Percentiles rank a stretch among this genome's conserved stretches.
phyloP scores from a whole-genome alignment of 2,888 invertebrate genomes.

The Papilio gigon region DNA sequence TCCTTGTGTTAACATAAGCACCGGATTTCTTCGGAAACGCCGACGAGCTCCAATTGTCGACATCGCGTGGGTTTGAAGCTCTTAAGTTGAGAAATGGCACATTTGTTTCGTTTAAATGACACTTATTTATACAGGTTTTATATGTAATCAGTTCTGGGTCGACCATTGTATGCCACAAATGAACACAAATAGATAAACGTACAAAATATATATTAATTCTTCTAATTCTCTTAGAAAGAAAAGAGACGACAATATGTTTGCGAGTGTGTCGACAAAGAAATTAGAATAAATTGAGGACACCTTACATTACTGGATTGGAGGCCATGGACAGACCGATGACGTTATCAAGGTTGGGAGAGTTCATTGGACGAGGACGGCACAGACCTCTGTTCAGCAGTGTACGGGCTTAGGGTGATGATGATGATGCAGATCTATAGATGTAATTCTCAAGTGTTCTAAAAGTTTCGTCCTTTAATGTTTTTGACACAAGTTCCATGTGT shows the following conservation, averaged over 20 bases:
- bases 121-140: neutral
- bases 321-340: too few relatives aligned
- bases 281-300: neutral
- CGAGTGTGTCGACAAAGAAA: neutral
- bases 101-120: slow-evolving; percentile 20
- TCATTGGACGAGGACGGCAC: too few relatives aligned
- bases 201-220: too few relatives aligned
- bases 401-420: too few relatives aligned
- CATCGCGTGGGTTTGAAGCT: slow-evolving; percentile 31
- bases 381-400: too few relatives aligned
- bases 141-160: slow-evolving; percentile 5
- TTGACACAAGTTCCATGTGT: slow-evolving; percentile 3
- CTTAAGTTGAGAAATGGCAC: slow-evolving; percentile 24
- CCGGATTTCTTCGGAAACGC: slow-evolving; percentile 31
- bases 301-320: too few relatives aligned
- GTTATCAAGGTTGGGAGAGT: too few relatives aligned
- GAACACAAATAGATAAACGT: neutral
- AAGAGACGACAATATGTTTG: neutral
- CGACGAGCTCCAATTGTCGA: slow-evolving; percentile 33
- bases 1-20: slow-evolving; percentile 15
- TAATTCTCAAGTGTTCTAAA: neutral
- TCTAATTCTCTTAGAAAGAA: neutral
- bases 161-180: neutral
- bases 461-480: slow-evolving; percentile 16
- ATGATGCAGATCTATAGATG: neutral